Evolutionary conservation across 2,113 vertebrate species (phyloP), one percentile per base, ranked within the genome.

Genomic region (Ranitomeya variabilis): DNA sequence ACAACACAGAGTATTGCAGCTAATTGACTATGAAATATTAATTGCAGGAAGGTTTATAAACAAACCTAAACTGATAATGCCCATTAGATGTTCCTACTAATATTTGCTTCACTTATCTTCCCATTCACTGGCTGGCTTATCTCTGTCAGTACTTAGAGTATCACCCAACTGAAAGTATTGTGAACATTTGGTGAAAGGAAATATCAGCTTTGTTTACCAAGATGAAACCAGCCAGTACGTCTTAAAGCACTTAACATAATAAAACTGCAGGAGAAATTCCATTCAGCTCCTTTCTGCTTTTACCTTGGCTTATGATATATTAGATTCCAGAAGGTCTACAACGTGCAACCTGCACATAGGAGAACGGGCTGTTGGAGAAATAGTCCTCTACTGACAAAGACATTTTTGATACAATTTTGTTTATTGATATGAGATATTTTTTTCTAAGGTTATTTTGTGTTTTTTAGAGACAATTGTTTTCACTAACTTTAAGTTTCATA

Each of bases 181-280:
- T 81, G 79, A 79, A 76, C 52, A 79, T 79, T 79, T 79, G 73
- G 73, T 76, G 73, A 76, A 55, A 80, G 78, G 78, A 59, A 80
- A 55, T 80, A 57, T 57, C 78, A 80, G 78, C 54, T 81, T 81
- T 81, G 57, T 81, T 59, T 59, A 81, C 57, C 26, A 55, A 59
- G 79, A 60, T 81, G 54, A 37, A 64, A 66, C 59, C 80, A 82
- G 18, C 80, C 80, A 82, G n/a, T 51, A 82, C 60, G 6, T 64
- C 80, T 82, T 76, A 26, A 82, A 64, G 11, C 31, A 64, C 60
- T 19, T 82, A 64, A 62, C 79, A 62, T 37, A 54, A 81, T 81
- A 15, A 62, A 81, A 59, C 55, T 31, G 26, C 54, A 15, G 51
- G 57, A 60, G 55, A 31, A 80, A 37, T 81, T 81, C 59, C 57